These are phyloP conservation scores for Hemiscyllium ocellatum DNA, from an alignment of 2,113 vertebrate species.

Conservation along the genomic window DNA sequence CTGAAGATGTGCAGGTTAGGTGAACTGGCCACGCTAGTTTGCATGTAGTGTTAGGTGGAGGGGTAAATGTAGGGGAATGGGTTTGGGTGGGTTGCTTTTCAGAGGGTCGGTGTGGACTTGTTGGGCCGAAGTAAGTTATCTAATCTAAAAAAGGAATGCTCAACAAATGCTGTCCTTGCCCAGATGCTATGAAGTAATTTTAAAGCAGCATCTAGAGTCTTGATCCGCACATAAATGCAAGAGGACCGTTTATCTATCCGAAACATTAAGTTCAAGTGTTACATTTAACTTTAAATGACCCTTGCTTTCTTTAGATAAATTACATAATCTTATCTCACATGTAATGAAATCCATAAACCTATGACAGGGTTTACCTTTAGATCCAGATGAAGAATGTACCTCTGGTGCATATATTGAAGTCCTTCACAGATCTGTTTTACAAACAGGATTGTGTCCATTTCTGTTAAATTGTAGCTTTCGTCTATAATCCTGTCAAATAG, in stretches of 20 bases:
- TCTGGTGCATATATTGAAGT: conserved; percentile 91
- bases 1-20: no score
- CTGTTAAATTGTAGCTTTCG: conserved; percentile 80
- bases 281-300: background rate
- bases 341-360: background rate
- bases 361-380: conserved; percentile 70
- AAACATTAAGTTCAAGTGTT: background rate
- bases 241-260: background rate
- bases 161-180: no score
- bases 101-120: no score
- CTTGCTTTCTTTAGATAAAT: background rate
- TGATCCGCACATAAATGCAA: background rate
- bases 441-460: conserved; percentile 85
- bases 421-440: conserved; percentile 89
- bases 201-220: background rate
- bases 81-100: no score
- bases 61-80: no score
- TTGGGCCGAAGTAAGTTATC: no score
- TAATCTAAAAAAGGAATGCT: no score
- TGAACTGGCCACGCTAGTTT: no score
- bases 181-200: no score
- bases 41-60: no score
- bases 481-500: conserved; percentile 95
- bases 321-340: background rate
- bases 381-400: conserved; percentile 94